phyloP scores from a whole-genome alignment of 53 echinoderm and acorn worm species.

The Astropecten irregularis region DNA sequence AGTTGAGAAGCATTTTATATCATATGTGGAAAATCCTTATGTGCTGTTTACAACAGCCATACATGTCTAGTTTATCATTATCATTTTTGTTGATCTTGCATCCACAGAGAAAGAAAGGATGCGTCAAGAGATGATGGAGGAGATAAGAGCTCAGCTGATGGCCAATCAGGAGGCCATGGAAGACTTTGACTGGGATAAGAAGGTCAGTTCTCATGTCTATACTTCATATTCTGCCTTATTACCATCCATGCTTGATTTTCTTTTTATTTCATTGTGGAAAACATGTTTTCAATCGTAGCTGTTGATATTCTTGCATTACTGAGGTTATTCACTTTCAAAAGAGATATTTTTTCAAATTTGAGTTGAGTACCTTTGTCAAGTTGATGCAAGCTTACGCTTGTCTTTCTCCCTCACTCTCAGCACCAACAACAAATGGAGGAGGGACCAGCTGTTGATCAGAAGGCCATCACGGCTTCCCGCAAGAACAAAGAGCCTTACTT shows the following conservation, averaged over 20 bases:
- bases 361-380: no score
- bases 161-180: conserved; percentile 96
- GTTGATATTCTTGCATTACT: no score
- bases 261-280: not conserved
- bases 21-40: no score
- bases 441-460: conserved; percentile 42
- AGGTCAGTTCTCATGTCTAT: conserved; percentile 75
- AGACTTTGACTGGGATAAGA: conserved; percentile 96
- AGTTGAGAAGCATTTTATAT: no score
- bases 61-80: no score
- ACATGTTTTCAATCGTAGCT: not conserved
- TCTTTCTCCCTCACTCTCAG: conserved; percentile 15
- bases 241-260: no score
- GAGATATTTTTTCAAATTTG: no score
- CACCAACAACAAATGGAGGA: conserved; percentile 67
- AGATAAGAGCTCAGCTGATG: conserved; percentile 88
- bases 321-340: no score
- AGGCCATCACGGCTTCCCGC: conserved; percentile 64
- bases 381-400: no score
- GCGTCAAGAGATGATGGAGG: conserved; percentile 95
- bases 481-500: conserved; percentile 93
- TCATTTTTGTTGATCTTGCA: not conserved
- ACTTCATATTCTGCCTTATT: not conserved
- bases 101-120: conserved; percentile 81
- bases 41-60: no score